Percentiles rank a stretch among this genome's conserved stretches.
Evolutionary conservation across 2,888 invertebrate species (phyloP).

Genomic region (Zygothrica quintamaculata): DNA sequence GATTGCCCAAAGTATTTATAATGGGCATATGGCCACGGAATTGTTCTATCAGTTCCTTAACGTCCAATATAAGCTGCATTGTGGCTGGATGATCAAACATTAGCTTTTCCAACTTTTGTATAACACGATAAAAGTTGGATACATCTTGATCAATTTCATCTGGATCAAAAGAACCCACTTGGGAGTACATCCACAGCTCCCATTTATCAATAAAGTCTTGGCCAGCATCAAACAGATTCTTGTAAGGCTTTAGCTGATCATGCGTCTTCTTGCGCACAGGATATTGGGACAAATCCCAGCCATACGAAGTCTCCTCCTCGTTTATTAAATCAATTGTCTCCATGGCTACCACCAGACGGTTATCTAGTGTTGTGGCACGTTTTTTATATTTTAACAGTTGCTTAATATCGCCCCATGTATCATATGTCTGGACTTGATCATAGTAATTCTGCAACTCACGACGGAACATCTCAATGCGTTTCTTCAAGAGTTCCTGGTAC

Average conservation of each 20-base stretch:
- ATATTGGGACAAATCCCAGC: slow-evolving; percentile 95
- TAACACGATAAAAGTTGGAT: slow-evolving; percentile 86
- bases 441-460: slow-evolving; percentile 92
- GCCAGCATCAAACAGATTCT: slow-evolving; percentile 94
- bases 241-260: slow-evolving; percentile 93
- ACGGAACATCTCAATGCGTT: slow-evolving; percentile 91
- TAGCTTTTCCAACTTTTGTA: slow-evolving; percentile 94
- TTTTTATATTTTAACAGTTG: slow-evolving; percentile 92
- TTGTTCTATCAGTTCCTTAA: slow-evolving; percentile 89
- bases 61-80: slow-evolving; percentile 88
- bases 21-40: slow-evolving; percentile 95
- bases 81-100: slow-evolving; percentile 92
- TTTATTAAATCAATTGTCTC: slow-evolving; percentile 94
- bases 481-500: slow-evolving; percentile 92
- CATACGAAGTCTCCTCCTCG: slow-evolving; percentile 94
- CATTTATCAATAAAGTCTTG: slow-evolving; percentile 93
- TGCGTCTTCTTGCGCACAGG: slow-evolving; percentile 91
- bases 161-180: slow-evolving; percentile 93
- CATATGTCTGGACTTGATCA: slow-evolving; percentile 92
- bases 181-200: slow-evolving; percentile 92
- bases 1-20: slow-evolving; percentile 97
- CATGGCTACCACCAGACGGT: slow-evolving; percentile 88
- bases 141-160: slow-evolving; percentile 90
- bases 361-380: slow-evolving; percentile 91
- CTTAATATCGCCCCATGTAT: slow-evolving; percentile 93